Conservation (phyloP, 1,140 invertebrate species). For the Drosophila pachea region DNA sequence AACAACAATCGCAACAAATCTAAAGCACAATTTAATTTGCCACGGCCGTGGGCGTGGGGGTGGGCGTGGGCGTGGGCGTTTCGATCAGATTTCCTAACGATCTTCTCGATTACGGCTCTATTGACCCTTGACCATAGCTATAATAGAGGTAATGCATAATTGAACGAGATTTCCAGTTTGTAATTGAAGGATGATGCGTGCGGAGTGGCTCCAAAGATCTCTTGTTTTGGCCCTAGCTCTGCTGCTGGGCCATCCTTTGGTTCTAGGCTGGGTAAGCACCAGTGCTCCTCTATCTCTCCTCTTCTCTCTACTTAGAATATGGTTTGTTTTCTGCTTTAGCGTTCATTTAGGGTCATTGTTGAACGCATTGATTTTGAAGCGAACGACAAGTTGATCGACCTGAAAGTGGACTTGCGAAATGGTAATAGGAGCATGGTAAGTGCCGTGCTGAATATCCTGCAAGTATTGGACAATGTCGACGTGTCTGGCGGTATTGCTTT, state of each 20-base stretch:
- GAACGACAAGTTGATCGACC: conserved; percentile 53
- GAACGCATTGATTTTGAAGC: conserved; percentile 46
- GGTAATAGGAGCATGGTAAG: conserved; percentile 38
- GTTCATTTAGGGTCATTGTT: conserved; percentile 69
- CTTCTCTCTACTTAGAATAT: background rate
- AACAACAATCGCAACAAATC: conserved; percentile 12
- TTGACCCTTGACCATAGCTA: conserved; percentile 45
- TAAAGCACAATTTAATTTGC: conserved; percentile 18
- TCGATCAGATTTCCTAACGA: conserved; percentile 45
- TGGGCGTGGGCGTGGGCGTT: too few relatives aligned
- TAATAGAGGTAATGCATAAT: conserved; percentile 49
- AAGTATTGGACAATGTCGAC: conserved; percentile 52
- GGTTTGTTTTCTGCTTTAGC: conserved; percentile 40
- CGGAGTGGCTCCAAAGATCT: conserved; percentile 19
- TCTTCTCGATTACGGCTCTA: conserved; percentile 33
- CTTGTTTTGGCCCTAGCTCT: conserved; percentile 22
- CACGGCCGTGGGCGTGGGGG: conserved; percentile 33
- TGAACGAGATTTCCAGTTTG: conserved; percentile 38
- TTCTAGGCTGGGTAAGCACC: conserved; percentile 50
- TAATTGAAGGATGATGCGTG: conserved; percentile 55
- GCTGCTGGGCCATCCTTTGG: conserved; percentile 22
- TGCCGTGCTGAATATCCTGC: conserved; percentile 27
- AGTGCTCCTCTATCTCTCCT: too few relatives aligned
- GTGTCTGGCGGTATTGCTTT: conserved; percentile 40
- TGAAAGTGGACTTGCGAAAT: conserved; percentile 56